Base-by-base conservation (phyloP, 2,113 vertebrate species). In the Meleagris gallopavo region DNA sequence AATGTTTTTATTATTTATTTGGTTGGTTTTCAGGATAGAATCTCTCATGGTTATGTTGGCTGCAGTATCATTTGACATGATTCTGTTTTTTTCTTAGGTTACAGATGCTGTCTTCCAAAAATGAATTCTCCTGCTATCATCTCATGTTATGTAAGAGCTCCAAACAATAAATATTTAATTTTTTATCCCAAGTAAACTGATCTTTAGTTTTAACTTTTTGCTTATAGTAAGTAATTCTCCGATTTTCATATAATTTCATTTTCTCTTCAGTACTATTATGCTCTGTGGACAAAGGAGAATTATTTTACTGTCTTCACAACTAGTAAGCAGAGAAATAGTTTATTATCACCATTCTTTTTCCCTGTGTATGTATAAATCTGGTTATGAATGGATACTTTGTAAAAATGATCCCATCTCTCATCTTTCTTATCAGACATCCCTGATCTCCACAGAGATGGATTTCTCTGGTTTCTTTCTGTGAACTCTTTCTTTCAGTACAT, bases 161-260 rank as follows among this genome's bases (percentile, higher is more conserved):
- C 22, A 86, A 92, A 92, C 16, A 92, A 82, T 61, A 84, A 86
- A 55, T 40, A 3, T 1, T 75, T 86, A 84, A 81, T 16, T 74
- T 71, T 86, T 46, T 46, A 46, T 24, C 9, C 22, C 71, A 27
- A 83, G 92, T 74, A 75, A 86, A 11, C 11, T 86, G 21, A 69
- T 78, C 19, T 75, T 86, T 78, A 36, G 48, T 93, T 89, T 91
- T 70, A 91, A 86, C 77, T 86, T 50, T 9, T 54, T 95, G 21
- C 4, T 58, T 80, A 78, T 20, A 36, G 2, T 57, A 81, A 71
- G 18, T 6, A 75, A 5, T 94, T 19, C n/a, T 58, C 46, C 58
- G 22, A 30, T 89, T 94, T 83, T 90, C 10, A 25, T 72, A 27
- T n/a, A 43, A 48, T 64, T 77, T 30, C 38, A 34, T 72, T 89